Percentiles rank a stretch among this genome's conserved stretches.
Evolutionary conservation across 2,888 invertebrate genomes (phyloP).

Genomic region (Scaptodrosophila latifasciaeformis): DNA sequence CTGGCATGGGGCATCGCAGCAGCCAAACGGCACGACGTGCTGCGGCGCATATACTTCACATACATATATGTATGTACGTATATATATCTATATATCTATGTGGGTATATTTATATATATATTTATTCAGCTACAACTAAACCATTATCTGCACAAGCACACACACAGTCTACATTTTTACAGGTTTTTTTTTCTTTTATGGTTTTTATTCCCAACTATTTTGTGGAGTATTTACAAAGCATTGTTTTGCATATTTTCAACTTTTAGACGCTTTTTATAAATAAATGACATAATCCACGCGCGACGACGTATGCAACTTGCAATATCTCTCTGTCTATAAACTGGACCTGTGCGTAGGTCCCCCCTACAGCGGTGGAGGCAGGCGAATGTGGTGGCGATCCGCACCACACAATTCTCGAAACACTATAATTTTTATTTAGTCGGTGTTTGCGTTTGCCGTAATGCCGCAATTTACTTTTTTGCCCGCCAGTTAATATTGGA

Average conservation of each 20-base stretch:
- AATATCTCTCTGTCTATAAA: slow-evolving; percentile 42
- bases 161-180: slow-evolving; percentile 57
- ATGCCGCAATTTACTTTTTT: neutral
- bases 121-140: slow-evolving; percentile 38
- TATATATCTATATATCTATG: slow-evolving; percentile 22
- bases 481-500: neutral
- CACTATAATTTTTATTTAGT: too few species aligned
- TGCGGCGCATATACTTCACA: slow-evolving; percentile 41
- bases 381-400: slow-evolving; percentile 28
- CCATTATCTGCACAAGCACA: slow-evolving; percentile 41
- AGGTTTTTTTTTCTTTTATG: slow-evolving; percentile 40
- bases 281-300: slow-evolving; percentile 63
- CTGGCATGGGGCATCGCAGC: slow-evolving; percentile 27
- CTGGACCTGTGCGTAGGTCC: slow-evolving; percentile 51
- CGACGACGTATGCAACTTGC: slow-evolving; percentile 44
- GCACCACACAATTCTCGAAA: slow-evolving; percentile 32
- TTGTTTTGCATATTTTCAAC: slow-evolving; percentile 40
- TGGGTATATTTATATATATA: slow-evolving; percentile 20
- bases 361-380: slow-evolving; percentile 22
- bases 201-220: too few species aligned
- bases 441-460: neutral
- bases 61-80: slow-evolving; percentile 21
- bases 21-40: slow-evolving; percentile 23
- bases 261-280: slow-evolving; percentile 51
- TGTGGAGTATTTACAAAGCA: slow-evolving; percentile 46